A percentile compares a stretch with the other conserved stretches of the same genome.
phyloP scores from a whole-genome alignment of 2,888 invertebrate species.

The Eupeodes latifasciatus region DNA sequence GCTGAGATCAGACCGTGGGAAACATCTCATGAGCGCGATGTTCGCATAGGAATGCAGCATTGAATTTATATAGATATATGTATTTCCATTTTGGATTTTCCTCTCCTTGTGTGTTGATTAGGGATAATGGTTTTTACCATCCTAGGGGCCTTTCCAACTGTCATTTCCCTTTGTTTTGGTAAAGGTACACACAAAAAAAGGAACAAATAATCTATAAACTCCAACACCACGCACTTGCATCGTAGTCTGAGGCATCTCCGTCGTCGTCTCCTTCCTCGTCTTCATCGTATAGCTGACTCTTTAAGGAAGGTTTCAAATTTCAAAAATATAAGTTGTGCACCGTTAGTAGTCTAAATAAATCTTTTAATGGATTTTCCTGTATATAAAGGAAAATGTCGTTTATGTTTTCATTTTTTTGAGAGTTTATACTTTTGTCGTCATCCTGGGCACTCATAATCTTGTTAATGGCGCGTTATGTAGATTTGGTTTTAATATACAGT shows the following conservation, averaged over 20 bases:
- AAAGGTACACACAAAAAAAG: conserved; percentile 23
- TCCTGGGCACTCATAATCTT: conserved; percentile 61
- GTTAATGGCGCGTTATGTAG: conserved; percentile 66
- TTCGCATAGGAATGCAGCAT: conserved; percentile 66
- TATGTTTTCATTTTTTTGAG: not conserved
- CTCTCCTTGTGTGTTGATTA: conserved; percentile 70
- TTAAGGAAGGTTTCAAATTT: conserved; percentile 69
- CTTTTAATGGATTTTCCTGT: conserved; percentile 74
- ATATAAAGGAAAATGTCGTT: conserved; percentile 18
- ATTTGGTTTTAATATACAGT: conserved; percentile 19
- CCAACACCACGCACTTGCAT: conserved; percentile 70
- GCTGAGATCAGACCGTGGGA: conserved; percentile 55
- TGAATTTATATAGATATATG: conserved; percentile 51
- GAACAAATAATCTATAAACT: conserved; percentile 33
- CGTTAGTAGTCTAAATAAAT: conserved; percentile 75
- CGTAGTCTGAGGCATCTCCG: too few species aligned
- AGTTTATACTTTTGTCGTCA: conserved; percentile 31
- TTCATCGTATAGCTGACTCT: conserved; percentile 28
- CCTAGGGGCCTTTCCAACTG: conserved; percentile 72
- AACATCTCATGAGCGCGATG: conserved; percentile 60
- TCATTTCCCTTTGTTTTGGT: conserved; percentile 68
- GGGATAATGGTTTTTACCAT: conserved; percentile 71
- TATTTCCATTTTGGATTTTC: conserved; percentile 71
- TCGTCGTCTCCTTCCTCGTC: conserved; percentile 25
- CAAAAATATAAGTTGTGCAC: conserved; percentile 65